Evolutionary conservation across 2,888 invertebrate species (phyloP), one percentile per base, ranked within the genome.

Genomic region (Drosophila anomalata): DNA sequence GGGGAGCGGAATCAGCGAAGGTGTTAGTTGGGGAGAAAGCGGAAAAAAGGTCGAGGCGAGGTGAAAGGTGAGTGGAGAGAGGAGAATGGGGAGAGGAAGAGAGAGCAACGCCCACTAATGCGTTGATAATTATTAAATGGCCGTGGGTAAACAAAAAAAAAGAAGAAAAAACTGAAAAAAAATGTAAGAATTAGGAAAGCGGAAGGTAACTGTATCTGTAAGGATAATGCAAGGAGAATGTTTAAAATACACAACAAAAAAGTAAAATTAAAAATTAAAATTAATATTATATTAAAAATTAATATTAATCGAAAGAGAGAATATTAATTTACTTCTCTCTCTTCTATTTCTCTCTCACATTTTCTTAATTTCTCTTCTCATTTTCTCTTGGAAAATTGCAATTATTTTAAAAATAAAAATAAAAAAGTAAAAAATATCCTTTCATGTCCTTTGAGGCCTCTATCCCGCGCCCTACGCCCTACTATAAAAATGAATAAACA

Each of bases 81-180:
- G 41, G 44, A 8, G 14, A 12, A 3, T 36, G 36, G 24, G 17
- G 42, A 33, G 39, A 9, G 9, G 2, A 24, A 31, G n/a, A 7
- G n/a, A 52, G 31, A 29, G 50, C n/a, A 33, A 70, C 55, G 70
- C 69, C 70, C 69, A 70, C 70, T 70, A 70, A 70, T 70, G 70
- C 70, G 70, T 70, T 70, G 71, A 70, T 70, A 70, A 70, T 70
- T 70, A 70, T 70, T 70, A 70, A 70, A 70, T 47, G 70, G 70
- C 62, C 36, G 42, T 33, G 20, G 39, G 50, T 42, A 60, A 69
- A 53, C 11, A 26, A n/a, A 29, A 36, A 29, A 58, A 66, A 59
- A 68, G 3, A 2, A 24, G 12, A 17, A 53, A 53, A 41, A 8
- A 29, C 14, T 14, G 29, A 7, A 17, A 53, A 53, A 41, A 8